phyloP scores from a whole-genome alignment of 2,888 invertebrate genomes.

The Mythimna pallens region DNA sequence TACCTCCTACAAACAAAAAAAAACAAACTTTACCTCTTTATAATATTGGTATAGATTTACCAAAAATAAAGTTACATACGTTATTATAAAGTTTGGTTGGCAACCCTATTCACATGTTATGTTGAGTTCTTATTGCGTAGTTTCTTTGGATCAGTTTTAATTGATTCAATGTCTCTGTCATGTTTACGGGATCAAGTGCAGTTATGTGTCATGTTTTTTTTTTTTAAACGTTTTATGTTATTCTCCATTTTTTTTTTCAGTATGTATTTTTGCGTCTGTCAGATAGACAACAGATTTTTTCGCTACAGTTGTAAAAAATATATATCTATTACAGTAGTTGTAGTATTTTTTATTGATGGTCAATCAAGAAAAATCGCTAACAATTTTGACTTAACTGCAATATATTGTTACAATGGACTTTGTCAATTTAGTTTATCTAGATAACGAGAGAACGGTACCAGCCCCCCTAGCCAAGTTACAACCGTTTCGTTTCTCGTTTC shows the following conservation, averaged over 20 bases:
- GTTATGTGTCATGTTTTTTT: constrained; percentile 8
- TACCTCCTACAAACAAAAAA: no score
- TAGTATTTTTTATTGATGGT: neutral
- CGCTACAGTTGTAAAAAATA: neutral
- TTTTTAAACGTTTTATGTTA: constrained; percentile 9
- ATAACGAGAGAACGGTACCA: no score
- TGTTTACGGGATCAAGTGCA: neutral
- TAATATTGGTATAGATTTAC: no score
- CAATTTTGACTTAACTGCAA: neutral
- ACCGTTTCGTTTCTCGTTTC: no score
- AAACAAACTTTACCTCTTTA: no score
- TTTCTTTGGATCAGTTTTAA: constrained; percentile 18
- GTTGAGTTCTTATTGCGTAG: constrained; percentile 13
- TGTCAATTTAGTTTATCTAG: no score
- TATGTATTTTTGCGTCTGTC: neutral
- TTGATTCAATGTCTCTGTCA: constrained; percentile 12
- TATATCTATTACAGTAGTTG: neutral
- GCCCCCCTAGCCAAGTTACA: no score
- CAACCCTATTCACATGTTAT: neutral
- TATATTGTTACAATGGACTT: neutral
- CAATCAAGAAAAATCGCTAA: neutral
- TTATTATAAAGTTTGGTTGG: no score
- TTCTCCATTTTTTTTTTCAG: neutral
- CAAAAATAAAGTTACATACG: no score
- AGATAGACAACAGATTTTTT: neutral